phyloP scores from a whole-genome alignment of 1,140 invertebrate species.

The Leucophenga varia region DNA sequence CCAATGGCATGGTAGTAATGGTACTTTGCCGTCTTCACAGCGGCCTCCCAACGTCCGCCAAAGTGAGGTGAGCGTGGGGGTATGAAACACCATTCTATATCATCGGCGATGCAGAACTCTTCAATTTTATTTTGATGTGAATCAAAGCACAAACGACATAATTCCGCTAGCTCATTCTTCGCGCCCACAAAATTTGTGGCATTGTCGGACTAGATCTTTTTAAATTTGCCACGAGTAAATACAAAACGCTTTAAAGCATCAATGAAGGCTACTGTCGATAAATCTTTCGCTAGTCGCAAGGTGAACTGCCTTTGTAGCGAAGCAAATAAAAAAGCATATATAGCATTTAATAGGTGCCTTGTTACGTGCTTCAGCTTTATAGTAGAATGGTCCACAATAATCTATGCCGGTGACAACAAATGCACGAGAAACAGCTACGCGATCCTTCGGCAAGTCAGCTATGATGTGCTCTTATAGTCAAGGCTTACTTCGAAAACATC shows the following conservation, averaged over 20 bases:
- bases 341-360: constrained; percentile 13
- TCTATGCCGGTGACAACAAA: background rate
- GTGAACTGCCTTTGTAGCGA: constrained; percentile 40
- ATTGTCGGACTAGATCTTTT: constrained; percentile 42
- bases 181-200: constrained; percentile 51
- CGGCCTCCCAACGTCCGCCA: too few species aligned
- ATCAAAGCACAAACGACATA: background rate
- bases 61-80: constrained; percentile 4
- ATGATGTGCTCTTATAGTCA: too few species aligned
- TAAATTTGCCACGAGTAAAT: constrained; percentile 27
- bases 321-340: constrained; percentile 34
- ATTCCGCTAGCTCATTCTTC: constrained; percentile 19
- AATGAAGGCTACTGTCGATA: constrained; percentile 36
- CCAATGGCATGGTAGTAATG: too few species aligned
- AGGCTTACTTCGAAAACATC: too few species aligned
- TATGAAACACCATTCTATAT: constrained; percentile 2
- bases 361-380: constrained; percentile 2
- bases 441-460: too few species aligned
- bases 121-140: background rate
- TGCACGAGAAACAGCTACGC: background rate
- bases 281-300: constrained; percentile 34
- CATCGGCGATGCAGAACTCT: constrained; percentile 4
- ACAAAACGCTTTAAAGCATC: constrained; percentile 42
- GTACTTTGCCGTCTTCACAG: too few species aligned
- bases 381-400: constrained; percentile 8